Evolutionary conservation across 2,888 invertebrate genomes (phyloP).

Genomic region (Leptopilina syphax): DNA sequence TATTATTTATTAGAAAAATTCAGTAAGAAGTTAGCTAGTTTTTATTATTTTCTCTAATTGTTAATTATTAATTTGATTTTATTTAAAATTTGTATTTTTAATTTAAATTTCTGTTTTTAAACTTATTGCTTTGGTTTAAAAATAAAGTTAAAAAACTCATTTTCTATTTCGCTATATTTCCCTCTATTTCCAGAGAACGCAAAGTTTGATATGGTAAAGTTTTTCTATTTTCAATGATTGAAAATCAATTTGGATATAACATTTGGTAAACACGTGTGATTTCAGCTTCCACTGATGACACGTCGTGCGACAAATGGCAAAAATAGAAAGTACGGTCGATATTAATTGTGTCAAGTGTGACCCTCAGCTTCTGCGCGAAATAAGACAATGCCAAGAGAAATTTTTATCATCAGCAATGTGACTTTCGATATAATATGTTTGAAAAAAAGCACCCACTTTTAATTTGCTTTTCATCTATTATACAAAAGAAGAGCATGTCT

Average conservation of each 20-base stretch:
- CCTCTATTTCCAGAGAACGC: too few species aligned
- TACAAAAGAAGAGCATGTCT: not conserved
- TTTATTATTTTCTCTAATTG: too few species aligned
- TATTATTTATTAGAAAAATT: too few species aligned
- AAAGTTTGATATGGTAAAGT: too few species aligned
- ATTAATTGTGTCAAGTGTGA: constrained; percentile 75
- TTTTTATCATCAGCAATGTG: constrained; percentile 14
- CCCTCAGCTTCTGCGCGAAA: constrained; percentile 63
- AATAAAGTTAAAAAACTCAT: too few species aligned
- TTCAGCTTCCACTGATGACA: not conserved
- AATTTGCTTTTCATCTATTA: not conserved
- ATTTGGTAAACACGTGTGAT: constrained; percentile 15
- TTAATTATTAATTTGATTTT: too few species aligned
- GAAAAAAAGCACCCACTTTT: not conserved
- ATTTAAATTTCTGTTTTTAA: too few species aligned
- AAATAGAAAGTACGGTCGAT: constrained; percentile 75
- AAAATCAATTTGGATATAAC: not conserved
- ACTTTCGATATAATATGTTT: not conserved
- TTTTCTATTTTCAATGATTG: not conserved
- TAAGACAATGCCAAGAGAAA: constrained; percentile 44
- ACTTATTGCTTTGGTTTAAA: too few species aligned
- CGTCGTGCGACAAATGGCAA: constrained; percentile 59
- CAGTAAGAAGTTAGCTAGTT: too few species aligned
- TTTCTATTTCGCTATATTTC: too few species aligned
- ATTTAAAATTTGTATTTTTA: too few species aligned